Conservation (phyloP, 2,797 vertebrate species). For the Ctenochaetus hawaiiensis region DNA sequence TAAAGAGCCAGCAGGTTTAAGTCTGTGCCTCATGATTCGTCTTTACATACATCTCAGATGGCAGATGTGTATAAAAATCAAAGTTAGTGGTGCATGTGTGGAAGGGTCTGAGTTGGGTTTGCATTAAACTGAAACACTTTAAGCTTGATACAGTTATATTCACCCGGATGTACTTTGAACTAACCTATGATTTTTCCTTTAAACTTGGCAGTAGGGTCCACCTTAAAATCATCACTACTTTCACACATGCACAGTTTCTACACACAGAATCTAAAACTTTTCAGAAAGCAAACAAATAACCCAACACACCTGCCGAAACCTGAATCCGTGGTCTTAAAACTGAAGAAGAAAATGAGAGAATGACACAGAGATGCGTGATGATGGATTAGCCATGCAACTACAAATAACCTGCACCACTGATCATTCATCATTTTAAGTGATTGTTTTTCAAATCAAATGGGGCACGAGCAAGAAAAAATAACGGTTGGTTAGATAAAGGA, state of each 20-base stretch:
- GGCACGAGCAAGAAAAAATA: neutral
- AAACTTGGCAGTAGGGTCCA: conserved; percentile 4
- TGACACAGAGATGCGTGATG: conserved; percentile 56
- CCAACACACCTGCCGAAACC: conserved; percentile 75
- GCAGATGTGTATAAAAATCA: too few relatives aligned
- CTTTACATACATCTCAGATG: too few relatives aligned
- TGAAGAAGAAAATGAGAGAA: conserved; percentile 74
- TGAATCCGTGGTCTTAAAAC: conserved; percentile 72
- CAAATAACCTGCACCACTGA: conserved; percentile 19
- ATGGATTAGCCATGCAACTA: conserved; percentile 33
- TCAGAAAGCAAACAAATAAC: conserved; percentile 48
- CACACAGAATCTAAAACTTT: conserved; percentile 19
- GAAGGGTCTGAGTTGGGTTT: neutral
- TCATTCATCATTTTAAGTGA: conserved; percentile 20
- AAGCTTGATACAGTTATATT: neutral
- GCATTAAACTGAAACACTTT: conserved; percentile 5
- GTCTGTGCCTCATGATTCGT: too few relatives aligned
- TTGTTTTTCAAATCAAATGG: neutral
- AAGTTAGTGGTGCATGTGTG: too few relatives aligned
- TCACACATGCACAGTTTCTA: conserved; percentile 50
- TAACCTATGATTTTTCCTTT: neutral
- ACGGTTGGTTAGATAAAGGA: neutral
- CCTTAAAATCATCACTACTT: conserved; percentile 14
- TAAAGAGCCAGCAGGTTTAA: too few relatives aligned
- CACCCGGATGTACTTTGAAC: neutral